Evolutionary conservation across 2,888 invertebrate genomes (phyloP), one percentile per base, ranked within the genome.

Genomic region (Diploptera punctata): DNA sequence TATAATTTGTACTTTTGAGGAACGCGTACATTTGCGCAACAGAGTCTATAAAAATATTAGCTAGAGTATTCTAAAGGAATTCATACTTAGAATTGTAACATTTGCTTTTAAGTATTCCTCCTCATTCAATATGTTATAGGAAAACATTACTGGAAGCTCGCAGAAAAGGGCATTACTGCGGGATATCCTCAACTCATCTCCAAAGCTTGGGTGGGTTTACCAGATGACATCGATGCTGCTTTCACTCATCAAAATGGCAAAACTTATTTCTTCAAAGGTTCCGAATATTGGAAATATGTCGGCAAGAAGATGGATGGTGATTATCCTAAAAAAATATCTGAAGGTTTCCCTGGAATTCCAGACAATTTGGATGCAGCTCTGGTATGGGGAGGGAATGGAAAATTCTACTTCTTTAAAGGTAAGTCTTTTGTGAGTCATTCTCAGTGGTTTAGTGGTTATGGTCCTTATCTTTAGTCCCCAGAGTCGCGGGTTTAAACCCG

Each of bases 381-480:
- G 80, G 95, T 98, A 2, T 98, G 98, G 97, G 93, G 95, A 72
- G 97, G 97, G 71, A 98, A 99, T 81, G 97, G 97, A 77, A 97
- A 97, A 83, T 96, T 97, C 73, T 98, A 98, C 84, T 97, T 98
- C 87, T 95, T 94, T 84, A 98, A 97, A 85, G 96, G 96, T 84
- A 81, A 76, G 75, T 70, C 19, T 43, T 67, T 31, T 67, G 10
- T 33, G 5, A 33, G n/a, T n/a, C n/a, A n/a, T n/a, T n/a, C n/a
- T n/a, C n/a, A n/a, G n/a, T n/a, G n/a, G n/a, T n/a, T n/a, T n/a
- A n/a, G n/a, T n/a, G n/a, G n/a, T n/a, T n/a, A n/a, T n/a, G n/a
- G n/a, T n/a, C n/a, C n/a, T n/a, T n/a, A n/a, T n/a, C n/a, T n/a
- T n/a, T n/a, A n/a, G n/a, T n/a, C n/a, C n/a, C n/a, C n/a, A n/a